Evolutionary conservation across 2,888 invertebrate species (phyloP), one percentile per base, ranked within the genome.

Genomic region (Crossocerus cetratus): DNA sequence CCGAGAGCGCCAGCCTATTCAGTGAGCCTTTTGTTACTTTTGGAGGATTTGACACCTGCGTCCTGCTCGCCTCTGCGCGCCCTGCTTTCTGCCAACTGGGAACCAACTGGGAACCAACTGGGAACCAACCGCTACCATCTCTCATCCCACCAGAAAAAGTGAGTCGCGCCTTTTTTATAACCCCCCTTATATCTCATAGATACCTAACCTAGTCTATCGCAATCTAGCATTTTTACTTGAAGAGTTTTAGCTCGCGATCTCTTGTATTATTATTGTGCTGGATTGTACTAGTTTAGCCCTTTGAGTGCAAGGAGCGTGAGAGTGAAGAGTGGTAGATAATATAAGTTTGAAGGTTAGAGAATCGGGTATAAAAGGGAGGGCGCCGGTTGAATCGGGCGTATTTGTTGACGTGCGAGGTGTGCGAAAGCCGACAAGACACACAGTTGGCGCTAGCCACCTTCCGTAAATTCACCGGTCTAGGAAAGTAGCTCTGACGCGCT

Each of bases 21-120:
- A 83, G 84, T 85, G 84, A 32, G 76, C 57, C 69, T 84, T 84
- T 82, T 79, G 72, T 81, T 84, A 70, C 71, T 81, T 80, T 85
- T 77, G 67, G 75, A 79, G 83, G 85, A 83, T 83, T 84, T 84
- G 81, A 77, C 78, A 64, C 65, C 81, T 45, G 18, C 65, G 62
- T 65, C 58, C 58, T 53, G 53, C 42, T 32, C 8, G 8, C 32
- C 32, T 32, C 8, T 32, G 32, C 32, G 32, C 32, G 32, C 32
- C 32, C 32, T 32, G 32, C 32, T 32, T 11, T 32, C 32, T 32
- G n/a, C n/a, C n/a, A 53, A 21, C 5, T 45, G n/a, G 4, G 57
- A 21, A 14, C n/a, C n/a, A 53, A 21, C 5, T 45, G n/a, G 4
- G 57, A 21, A 14, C 23, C 23, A 20, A 53, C 14, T 18, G 32